Evolutionary conservation across 2,888 invertebrate species (phyloP).

Genomic region (Ormyrus rosae): DNA sequence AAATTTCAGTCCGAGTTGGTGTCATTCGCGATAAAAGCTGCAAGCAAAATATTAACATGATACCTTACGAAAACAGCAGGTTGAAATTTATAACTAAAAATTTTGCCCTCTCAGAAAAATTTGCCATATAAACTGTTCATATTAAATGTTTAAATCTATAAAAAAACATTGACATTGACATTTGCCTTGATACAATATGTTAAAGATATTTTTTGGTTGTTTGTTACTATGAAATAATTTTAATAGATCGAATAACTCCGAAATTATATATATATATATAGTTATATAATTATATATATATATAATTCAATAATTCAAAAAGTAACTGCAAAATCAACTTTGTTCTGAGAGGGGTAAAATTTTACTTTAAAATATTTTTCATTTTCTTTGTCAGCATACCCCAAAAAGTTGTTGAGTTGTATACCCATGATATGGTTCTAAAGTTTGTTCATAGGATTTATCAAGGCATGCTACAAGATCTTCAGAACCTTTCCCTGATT

Average conservation of each 20-base stretch:
- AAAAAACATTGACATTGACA: too few species aligned
- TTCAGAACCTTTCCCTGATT: constrained; percentile 76
- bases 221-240: constrained; percentile 9
- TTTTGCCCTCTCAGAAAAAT: too few species aligned
- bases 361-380: too few species aligned
- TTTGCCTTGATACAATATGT: too few species aligned
- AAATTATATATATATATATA: neutral
- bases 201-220: too few species aligned
- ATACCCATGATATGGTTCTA: constrained; percentile 87
- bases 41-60: constrained; percentile 60
- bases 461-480: constrained; percentile 81
- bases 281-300: neutral
- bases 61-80: too few species aligned
- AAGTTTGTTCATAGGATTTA: constrained; percentile 82
- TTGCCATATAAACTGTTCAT: too few species aligned
- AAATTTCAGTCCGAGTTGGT: constrained; percentile 79
- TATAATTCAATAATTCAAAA: too few species aligned
- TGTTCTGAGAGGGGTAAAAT: too few species aligned
- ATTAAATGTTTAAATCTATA: too few species aligned
- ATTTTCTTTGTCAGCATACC: constrained; percentile 75
- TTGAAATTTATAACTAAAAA: too few species aligned
- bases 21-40: constrained; percentile 82
- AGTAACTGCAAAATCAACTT: too few species aligned
- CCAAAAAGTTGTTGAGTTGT: constrained; percentile 84
- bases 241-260: neutral